These are phyloP conservation scores for Genyomyrus donnyi DNA, from an alignment of 2,113 vertebrate genomes.

Conservation along the genomic window DNA sequence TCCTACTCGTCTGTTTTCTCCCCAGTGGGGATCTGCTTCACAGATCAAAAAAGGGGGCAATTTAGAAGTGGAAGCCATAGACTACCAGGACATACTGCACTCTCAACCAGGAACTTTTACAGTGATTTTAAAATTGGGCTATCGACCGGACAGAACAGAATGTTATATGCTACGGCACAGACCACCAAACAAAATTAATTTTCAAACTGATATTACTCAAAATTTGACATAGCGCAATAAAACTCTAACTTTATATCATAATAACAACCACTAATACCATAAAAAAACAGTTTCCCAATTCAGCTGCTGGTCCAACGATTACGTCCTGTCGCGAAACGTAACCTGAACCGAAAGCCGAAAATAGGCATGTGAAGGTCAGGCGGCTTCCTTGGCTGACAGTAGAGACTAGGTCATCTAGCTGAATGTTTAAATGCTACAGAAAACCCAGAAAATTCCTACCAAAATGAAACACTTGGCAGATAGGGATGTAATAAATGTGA, in stretches of 20 bases:
- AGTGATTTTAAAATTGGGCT: neutral
- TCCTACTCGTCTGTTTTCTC: neutral
- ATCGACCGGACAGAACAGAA: neutral
- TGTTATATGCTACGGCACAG: neutral
- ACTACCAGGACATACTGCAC: neutral
- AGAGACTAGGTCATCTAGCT: neutral
- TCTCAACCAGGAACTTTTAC: neutral
- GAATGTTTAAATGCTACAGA: neutral
- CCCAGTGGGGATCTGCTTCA: neutral
- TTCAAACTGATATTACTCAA: neutral
- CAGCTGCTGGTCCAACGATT: neutral
- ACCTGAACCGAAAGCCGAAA: neutral
- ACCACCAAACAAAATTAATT: neutral
- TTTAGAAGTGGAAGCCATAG: neutral
- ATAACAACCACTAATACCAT: neutral
- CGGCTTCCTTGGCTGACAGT: neutral
- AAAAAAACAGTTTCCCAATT: neutral
- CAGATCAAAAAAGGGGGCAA: neutral
- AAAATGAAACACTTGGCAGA: neutral
- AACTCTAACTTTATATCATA: neutral
- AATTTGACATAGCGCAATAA: neutral
- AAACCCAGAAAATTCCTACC: neutral
- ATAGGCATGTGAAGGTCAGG: neutral
- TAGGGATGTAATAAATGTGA: neutral
- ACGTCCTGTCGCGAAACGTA: neutral